Conservation (phyloP, 92 coral and sea anemone species). For the Palythoa heliodiscus region DNA sequence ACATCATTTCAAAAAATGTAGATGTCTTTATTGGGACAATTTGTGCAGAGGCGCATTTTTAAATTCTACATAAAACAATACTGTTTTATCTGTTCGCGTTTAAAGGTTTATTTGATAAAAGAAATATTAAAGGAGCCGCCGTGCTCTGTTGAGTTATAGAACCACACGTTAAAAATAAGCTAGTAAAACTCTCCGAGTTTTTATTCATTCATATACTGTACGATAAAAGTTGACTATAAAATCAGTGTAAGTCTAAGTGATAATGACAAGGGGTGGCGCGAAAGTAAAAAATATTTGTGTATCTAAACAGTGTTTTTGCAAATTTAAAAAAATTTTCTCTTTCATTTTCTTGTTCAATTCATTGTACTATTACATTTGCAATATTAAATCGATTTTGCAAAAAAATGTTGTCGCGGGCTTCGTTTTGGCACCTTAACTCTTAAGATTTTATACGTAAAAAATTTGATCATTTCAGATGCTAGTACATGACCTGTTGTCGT, state of each 20-base stretch:
- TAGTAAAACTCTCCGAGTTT: conserved; percentile 24
- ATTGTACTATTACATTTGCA: conserved; percentile 16
- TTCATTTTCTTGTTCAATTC: conserved; percentile 20
- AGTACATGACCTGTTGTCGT: conserved; percentile 22
- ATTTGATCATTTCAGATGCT: conserved; percentile 25
- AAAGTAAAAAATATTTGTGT: conserved; percentile 13
- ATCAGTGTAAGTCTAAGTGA: conserved; percentile 15
- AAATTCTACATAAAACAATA: background rate
- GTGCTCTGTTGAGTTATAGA: conserved; percentile 31
- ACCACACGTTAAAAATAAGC: conserved; percentile 31
- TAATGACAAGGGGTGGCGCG: conserved; percentile 27
- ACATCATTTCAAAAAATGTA: background rate
- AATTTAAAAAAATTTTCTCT: conserved; percentile 15
- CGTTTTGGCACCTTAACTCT: conserved; percentile 5
- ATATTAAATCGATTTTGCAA: conserved; percentile 26
- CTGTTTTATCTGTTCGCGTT: conserved; percentile 24
- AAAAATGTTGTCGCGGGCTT: conserved; percentile 12
- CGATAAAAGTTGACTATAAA: conserved; percentile 27
- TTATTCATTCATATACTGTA: conserved; percentile 1
- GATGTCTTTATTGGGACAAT: conserved; percentile 19
- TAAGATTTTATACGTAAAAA: conserved; percentile 20
- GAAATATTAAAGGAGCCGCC: conserved; percentile 16
- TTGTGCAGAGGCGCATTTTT: conserved; percentile 6
- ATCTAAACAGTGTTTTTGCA: conserved; percentile 28
- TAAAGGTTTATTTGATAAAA: conserved; percentile 27